Evolutionary conservation across 2,888 invertebrate species (phyloP).

Genomic region (Antheraea assamensis): DNA sequence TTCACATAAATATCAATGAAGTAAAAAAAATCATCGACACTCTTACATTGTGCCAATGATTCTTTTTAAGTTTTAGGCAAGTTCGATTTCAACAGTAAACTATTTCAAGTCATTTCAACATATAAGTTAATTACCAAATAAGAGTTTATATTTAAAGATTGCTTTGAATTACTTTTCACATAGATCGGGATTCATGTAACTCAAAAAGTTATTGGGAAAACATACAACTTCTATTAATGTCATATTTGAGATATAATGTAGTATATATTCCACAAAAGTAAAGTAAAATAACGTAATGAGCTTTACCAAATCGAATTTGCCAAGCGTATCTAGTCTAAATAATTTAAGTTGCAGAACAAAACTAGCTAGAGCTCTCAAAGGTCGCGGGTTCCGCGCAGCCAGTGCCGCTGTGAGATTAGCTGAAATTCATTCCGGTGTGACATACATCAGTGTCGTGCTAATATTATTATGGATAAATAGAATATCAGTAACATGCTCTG

Average conservation of each 20-base stretch:
- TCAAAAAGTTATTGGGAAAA: too few relatives aligned
- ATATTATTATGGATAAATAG: conserved; percentile 29
- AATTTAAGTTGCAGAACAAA: conserved; percentile 57
- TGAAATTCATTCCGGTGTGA: conserved; percentile 65
- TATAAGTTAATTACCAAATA: background rate
- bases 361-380: conserved; percentile 55
- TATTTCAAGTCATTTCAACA: background rate
- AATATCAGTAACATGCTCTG: conserved; percentile 54
- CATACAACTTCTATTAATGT: too few relatives aligned
- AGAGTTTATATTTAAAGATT: background rate
- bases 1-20: background rate
- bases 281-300: background rate
- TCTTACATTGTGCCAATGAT: background rate
- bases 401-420: conserved; percentile 77
- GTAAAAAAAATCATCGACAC: background rate
- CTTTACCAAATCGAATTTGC: conserved; percentile 24
- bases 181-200: too few relatives aligned
- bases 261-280: background rate
- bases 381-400: conserved; percentile 36
- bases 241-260: background rate
- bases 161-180: too few relatives aligned
- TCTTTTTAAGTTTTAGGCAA: background rate
- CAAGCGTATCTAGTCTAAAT: conserved; percentile 48
- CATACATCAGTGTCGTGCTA: conserved; percentile 37
- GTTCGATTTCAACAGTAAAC: background rate